Base-by-base conservation (phyloP, 2,113 vertebrate species). In the Paracanthobrama guichenoti region DNA sequence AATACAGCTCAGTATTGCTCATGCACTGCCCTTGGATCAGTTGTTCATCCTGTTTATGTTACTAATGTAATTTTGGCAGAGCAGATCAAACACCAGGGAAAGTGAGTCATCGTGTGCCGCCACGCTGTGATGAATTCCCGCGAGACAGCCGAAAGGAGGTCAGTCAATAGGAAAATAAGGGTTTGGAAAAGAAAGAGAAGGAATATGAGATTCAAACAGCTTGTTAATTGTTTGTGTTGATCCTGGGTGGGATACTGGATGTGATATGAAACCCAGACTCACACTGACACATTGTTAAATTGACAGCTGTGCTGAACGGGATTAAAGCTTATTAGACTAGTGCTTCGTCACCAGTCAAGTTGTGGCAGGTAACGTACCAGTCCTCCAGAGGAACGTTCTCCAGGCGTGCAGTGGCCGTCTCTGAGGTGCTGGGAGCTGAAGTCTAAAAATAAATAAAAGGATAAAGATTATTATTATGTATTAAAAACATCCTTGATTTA, bases 321-420 rank as follows among this genome's bases (percentile, higher is more conserved):
- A 42, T 59, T 28, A 53, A 53, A 31, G 14, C 18, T 57, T 39
- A 42, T 60, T 78, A 78, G 42, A 39, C 22, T 72, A 20, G 64
- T 67, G 64, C 13, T 60, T 24, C 8, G 3, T 60, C 57, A 60
- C 66, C 35, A 35, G 35, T 35, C 6, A 69, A 22, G 46, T 74
- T 18, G 42, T 14, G 8, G 14, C n/a, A 39, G 24, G 64, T 67
- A 14, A 83, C 92, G 90, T 86, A 98, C 97, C 97, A 97, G 86
- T 94, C 92, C 11, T 94, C 92, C 55, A 93, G 89, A 0, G 81
- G 84, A 88, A 83, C 90, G 86, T 90, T 77, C 90, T 90, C 90
- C 90, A 83, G 91, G 90, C 88, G 88, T 66, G 94, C 93, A 80
- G 93, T 89, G 2, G 88, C 89, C 91, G 91, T 93, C 86, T 96